Percentiles rank a stretch among this genome's conserved stretches.
Evolutionary conservation across 1,140 invertebrate species (phyloP).

Genomic region (Adoxophyes honmai): DNA sequence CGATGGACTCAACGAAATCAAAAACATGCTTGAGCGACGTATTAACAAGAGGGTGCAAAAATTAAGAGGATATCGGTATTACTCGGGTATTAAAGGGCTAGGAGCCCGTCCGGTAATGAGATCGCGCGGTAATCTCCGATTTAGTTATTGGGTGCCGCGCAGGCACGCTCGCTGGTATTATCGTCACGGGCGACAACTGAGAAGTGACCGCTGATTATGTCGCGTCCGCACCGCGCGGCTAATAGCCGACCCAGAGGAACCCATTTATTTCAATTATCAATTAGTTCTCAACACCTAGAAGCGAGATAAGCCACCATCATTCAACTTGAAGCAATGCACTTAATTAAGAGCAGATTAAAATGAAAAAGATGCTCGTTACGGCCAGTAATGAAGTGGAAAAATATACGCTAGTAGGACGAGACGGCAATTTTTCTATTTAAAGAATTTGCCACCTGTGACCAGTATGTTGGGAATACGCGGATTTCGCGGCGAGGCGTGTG

Average conservation of each 20-base stretch:
- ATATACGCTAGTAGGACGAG: slow-evolving; percentile 33
- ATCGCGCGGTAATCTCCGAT: slow-evolving; percentile 48
- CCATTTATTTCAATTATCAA: slow-evolving; percentile 70
- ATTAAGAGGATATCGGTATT: slow-evolving; percentile 41
- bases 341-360: slow-evolving; percentile 67
- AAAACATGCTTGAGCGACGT: slow-evolving; percentile 18
- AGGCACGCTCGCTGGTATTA: slow-evolving; percentile 36
- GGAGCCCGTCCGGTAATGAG: slow-evolving; percentile 33
- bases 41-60: slow-evolving; percentile 38
- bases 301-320: slow-evolving; percentile 47
- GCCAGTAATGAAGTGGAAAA: slow-evolving; percentile 46
- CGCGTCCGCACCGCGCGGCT: slow-evolving; percentile 50
- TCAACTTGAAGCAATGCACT: slow-evolving; percentile 39
- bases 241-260: slow-evolving; percentile 51
- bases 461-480: slow-evolving; percentile 40
- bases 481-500: slow-evolving; percentile 32
- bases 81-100: slow-evolving; percentile 36
- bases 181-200: slow-evolving; percentile 57
- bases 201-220: slow-evolving; percentile 62
- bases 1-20: not conserved
- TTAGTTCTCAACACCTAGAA: slow-evolving; percentile 67
- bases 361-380: slow-evolving; percentile 53
- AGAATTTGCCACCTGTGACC: slow-evolving; percentile 48
- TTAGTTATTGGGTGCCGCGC: slow-evolving; percentile 35
- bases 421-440: slow-evolving; percentile 31